Conservation (phyloP, 2,113 vertebrate genomes). For the Tamias sibiricus region DNA sequence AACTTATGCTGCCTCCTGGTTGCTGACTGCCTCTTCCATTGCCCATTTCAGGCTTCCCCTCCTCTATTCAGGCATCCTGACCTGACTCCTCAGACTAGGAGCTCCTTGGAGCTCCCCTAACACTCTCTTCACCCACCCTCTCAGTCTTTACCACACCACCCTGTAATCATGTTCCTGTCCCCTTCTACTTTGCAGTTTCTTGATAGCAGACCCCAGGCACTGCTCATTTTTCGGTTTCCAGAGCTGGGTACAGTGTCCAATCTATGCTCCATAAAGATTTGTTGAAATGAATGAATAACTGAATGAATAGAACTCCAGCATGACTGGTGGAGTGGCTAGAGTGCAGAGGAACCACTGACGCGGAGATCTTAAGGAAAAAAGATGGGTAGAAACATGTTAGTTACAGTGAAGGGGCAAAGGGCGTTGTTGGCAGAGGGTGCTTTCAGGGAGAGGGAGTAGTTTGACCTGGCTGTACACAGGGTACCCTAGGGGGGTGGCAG, state of each 20-base stretch:
- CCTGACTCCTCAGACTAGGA: too few species aligned
- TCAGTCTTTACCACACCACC: background rate
- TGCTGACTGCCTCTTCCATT: background rate
- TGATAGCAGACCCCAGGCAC: background rate
- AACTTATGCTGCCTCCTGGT: background rate
- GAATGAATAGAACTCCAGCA: too few species aligned
- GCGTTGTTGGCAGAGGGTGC: background rate
- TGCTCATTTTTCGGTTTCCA: background rate
- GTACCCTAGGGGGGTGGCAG: background rate
- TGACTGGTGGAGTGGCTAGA: too few species aligned
- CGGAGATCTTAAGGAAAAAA: background rate
- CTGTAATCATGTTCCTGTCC: fast-evolving
- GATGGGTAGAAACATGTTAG: background rate
- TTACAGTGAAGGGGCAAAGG: background rate
- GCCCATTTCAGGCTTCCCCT: background rate
- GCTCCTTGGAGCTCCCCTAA: background rate
- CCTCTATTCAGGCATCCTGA: fast-evolving
- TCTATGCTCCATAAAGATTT: background rate
- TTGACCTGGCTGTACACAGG: too few species aligned
- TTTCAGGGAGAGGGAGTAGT: background rate
- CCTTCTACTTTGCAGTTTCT: background rate
- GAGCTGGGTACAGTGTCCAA: background rate
- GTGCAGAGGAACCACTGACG: background rate
- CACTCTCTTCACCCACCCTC: fast-evolving
- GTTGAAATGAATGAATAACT: background rate